phyloP scores from a whole-genome alignment of 2,797 vertebrate species.

The Catharus ustulatus region DNA sequence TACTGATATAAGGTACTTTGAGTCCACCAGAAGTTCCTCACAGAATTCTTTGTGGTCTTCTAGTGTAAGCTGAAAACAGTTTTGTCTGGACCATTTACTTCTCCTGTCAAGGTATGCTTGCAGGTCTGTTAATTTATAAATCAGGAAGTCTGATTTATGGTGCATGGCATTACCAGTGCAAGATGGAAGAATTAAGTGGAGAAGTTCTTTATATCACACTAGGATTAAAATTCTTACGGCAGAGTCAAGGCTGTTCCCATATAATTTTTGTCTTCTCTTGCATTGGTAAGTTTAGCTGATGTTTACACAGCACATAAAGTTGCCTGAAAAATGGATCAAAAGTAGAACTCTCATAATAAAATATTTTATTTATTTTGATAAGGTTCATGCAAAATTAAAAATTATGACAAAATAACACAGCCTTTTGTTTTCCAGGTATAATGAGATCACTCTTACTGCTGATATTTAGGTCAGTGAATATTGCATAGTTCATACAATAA shows the following conservation, averaged over 20 bases:
- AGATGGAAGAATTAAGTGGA: conserved; percentile 8
- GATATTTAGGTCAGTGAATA: not conserved
- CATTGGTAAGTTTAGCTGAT: not conserved
- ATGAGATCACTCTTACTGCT: not conserved
- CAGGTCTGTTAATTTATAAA: conserved; percentile 48
- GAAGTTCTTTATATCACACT: not conserved
- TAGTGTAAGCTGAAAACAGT: conserved; percentile 10
- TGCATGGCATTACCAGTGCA: not conserved
- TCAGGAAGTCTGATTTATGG: conserved; percentile 49
- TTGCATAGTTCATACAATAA: not conserved
- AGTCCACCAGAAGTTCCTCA: not conserved
- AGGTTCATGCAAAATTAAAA: not conserved
- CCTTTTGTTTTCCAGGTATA: not conserved
- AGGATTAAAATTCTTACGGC: conserved; percentile 25
- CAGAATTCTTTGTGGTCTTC: conserved; percentile 32
- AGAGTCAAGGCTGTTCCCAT: not conserved
- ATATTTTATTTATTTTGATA: not conserved
- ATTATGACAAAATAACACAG: not conserved
- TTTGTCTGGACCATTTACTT: conserved; percentile 65
- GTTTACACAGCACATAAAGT: not conserved
- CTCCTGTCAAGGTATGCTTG: conserved; percentile 48
- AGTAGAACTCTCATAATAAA: not conserved
- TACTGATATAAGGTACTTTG: not conserved
- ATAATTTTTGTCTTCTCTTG: not conserved
- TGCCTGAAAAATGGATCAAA: not conserved